Percentiles rank a stretch among this genome's conserved stretches.
Evolutionary conservation across 2,113 vertebrate species (phyloP).

Genomic region (Rhinichthys klamathensis): DNA sequence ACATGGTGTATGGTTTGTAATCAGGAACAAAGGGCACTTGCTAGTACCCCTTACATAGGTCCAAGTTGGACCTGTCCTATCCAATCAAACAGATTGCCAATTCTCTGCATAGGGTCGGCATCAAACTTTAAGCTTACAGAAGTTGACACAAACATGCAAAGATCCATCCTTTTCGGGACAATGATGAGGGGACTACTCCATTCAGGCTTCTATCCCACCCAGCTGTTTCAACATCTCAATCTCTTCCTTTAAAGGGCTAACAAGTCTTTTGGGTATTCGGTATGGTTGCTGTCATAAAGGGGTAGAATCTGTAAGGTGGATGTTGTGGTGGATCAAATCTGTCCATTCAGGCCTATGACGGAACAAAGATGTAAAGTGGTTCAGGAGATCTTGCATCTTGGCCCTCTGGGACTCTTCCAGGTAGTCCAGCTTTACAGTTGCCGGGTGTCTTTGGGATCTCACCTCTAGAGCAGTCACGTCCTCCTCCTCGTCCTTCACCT

Average conservation of each 20-base stretch:
- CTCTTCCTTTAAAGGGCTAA: not conserved
- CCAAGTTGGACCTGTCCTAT: no score
- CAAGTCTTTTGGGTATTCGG: not conserved
- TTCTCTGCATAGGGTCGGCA: no score
- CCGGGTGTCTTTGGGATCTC: not conserved
- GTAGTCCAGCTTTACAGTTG: not conserved
- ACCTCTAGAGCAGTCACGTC: not conserved
- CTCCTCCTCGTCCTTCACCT: not conserved
- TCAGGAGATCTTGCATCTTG: not conserved
- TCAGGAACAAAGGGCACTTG: no score
- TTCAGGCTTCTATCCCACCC: not conserved
- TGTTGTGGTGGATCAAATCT: not conserved
- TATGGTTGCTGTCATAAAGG: not conserved
- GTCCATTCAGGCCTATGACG: not conserved
- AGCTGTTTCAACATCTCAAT: not conserved
- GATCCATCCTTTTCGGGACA: no score
- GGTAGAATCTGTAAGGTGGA: not conserved
- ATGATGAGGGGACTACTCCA: not conserved
- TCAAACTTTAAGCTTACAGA: no score
- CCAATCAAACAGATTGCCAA: no score
- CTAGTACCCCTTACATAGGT: no score
- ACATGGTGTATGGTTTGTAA: no score
- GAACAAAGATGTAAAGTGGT: not conserved
- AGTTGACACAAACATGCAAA: no score
- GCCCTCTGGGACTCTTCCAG: not conserved